Evolutionary conservation across 1,140 invertebrate genomes (phyloP), one percentile per base, ranked within the genome.

Genomic region (Vollenhovia emeryi): DNA sequence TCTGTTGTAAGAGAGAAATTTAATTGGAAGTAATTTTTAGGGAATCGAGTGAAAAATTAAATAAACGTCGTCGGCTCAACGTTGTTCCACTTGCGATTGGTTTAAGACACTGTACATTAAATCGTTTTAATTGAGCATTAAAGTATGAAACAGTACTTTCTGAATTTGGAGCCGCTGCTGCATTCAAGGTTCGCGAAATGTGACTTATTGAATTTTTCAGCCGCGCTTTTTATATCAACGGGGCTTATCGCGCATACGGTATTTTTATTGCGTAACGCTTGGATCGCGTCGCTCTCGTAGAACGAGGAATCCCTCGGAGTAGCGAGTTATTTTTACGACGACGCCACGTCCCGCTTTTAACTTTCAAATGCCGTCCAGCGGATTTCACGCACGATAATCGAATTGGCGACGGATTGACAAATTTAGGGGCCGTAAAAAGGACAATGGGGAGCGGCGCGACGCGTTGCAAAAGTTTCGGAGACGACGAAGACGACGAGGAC

Each of bases 341-440:
- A 24, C 27, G 30, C n/a, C 59, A 33, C 33, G 68, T 71, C 55
- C 18, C 57, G 43, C 64, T 50, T 52, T 45, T 57, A 69, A 84
- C 30, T 85, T 68, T 80, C 48, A 36, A 64, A 33, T 55, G 52
- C 6, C 76, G 64, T 76, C 24, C 36, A 48, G n/a, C 45, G 69
- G 36, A 52, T 48, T 80, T 50, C 57, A 62, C 11, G 84, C 48
- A 55, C 30, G 36, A 48, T 62, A 59, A 57, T 60, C 64, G 74
- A 71, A 33, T 43, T 60, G 57, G 78, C 33, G 30, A 59, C 57
- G 84, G 62, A 74, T 88, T 45, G 87, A 79, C 79, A 59, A 89
- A 86, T 89, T 89, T 89, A 89, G 79, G 30, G 74, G 62, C 43
- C 71, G 80, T 89, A 89, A 89, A 84, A 89, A 73, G 55, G 24